These are phyloP conservation scores for Homalodisca vitripennis DNA, from an alignment of 1,140 invertebrate genomes.

Conservation along the genomic window DNA sequence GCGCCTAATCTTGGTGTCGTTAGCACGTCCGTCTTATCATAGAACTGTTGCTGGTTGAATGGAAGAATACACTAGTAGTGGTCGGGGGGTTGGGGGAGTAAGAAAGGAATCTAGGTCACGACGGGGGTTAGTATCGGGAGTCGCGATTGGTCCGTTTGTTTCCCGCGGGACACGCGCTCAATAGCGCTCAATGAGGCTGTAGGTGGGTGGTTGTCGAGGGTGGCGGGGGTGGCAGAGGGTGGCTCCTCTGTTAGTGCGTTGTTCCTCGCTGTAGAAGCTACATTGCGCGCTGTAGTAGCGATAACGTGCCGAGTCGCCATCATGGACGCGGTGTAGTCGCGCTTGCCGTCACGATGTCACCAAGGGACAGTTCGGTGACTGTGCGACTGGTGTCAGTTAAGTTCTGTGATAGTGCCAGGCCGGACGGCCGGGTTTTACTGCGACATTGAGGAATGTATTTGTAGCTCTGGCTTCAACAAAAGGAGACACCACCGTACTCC, in stretches of 20 bases:
- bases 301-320: not conserved
- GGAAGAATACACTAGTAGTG: constrained; percentile 15
- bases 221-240: constrained; percentile 1
- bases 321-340: not conserved
- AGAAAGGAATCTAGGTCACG: not conserved
- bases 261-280: not conserved
- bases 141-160: not conserved
- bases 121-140: not conserved
- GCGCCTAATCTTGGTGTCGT: too few species aligned
- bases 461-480: constrained; percentile 20
- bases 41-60: constrained; percentile 4
- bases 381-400: not conserved
- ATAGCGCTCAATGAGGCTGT: constrained; percentile 8
- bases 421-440: not conserved
- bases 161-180: not conserved
- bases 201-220: not conserved
- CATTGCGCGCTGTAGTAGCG: not conserved
- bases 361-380: too few species aligned
- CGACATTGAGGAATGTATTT: not conserved
- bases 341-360: too few species aligned
- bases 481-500: constrained; percentile 19
- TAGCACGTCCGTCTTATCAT: constrained; percentile 11
- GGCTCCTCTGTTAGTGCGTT: not conserved
- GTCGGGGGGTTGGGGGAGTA: not conserved
- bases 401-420: not conserved